phyloP scores from a whole-genome alignment of 2,888 invertebrate genomes.

The Agrochola macilenta region DNA sequence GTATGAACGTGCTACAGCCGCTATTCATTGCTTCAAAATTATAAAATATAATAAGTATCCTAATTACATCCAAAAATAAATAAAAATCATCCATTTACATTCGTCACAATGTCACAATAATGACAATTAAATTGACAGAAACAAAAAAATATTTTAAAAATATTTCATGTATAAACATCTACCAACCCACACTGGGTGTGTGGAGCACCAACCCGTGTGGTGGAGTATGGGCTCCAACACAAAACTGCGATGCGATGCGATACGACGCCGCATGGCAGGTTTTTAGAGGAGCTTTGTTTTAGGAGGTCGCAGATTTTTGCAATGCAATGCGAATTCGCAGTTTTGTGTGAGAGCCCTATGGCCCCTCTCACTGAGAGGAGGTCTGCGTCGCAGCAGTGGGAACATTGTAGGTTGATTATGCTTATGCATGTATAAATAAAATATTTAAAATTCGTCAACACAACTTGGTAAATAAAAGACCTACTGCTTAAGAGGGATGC shows the following conservation, averaged over 20 bases:
- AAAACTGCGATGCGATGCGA: no score
- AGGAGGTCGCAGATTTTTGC: no score
- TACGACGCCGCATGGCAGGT: no score
- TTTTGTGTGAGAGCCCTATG: no score
- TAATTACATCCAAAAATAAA: neutral
- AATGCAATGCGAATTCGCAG: no score
- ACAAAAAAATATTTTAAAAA: neutral
- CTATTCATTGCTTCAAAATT: slow-evolving; percentile 34
- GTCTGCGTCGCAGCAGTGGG: no score
- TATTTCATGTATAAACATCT: slow-evolving; percentile 15
- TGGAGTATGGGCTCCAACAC: no score
- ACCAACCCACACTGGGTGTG: no score
- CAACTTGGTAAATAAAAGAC: neutral
- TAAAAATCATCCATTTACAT: neutral
- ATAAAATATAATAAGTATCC: neutral
- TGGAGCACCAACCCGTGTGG: no score
- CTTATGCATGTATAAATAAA: neutral
- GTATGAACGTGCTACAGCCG: slow-evolving; percentile 9
- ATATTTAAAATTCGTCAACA: neutral
- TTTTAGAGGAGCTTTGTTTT: no score
- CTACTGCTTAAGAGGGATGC: neutral
- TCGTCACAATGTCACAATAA: neutral
- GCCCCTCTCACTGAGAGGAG: no score
- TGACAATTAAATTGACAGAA: slow-evolving; percentile 1
- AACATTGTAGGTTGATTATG: no score